Evolutionary conservation across 2,797 vertebrate species (phyloP).

Genomic region (Chelidonichthys spinosus): DNA sequence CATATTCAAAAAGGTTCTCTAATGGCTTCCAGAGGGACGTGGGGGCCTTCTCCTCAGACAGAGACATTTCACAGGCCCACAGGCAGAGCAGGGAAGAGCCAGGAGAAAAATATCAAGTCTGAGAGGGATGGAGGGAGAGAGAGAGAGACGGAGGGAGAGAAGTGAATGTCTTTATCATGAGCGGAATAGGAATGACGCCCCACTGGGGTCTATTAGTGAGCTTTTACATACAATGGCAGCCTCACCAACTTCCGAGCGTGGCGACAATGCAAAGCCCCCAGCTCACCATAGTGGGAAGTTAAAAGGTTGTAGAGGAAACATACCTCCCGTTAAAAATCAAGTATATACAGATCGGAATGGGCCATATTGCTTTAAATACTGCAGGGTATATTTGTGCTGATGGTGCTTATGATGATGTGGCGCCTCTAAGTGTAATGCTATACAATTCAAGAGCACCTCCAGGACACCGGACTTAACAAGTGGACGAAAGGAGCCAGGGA

Average conservation of each 20-base stretch:
- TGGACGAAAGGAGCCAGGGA: not conserved
- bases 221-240: conserved; percentile 80
- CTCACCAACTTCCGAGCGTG: conserved; percentile 64
- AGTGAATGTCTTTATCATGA: conserved; percentile 82
- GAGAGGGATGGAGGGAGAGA: conserved; percentile 15
- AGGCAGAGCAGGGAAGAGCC: conserved; percentile 70
- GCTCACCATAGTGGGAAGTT: conserved; percentile 54
- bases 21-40: conserved; percentile 86
- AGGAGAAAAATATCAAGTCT: conserved; percentile 74
- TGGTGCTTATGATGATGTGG: not conserved
- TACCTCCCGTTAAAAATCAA: conserved; percentile 27
- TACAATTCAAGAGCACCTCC: not conserved
- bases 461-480: not conserved
- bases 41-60: conserved; percentile 75
- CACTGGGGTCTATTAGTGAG: conserved; percentile 87
- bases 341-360: conserved; percentile 16
- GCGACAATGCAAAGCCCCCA: conserved; percentile 62
- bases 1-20: conserved; percentile 85
- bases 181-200: conserved; percentile 84
- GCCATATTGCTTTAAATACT: not conserved
- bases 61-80: conserved; percentile 83
- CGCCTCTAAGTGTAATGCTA: not conserved
- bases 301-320: conserved; percentile 42
- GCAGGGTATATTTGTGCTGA: not conserved
- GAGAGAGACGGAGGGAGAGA: conserved; percentile 13